Evolutionary conservation across 2,888 invertebrate species (phyloP), one percentile per base, ranked within the genome.

Genomic region (Netelia fuscicornis): DNA sequence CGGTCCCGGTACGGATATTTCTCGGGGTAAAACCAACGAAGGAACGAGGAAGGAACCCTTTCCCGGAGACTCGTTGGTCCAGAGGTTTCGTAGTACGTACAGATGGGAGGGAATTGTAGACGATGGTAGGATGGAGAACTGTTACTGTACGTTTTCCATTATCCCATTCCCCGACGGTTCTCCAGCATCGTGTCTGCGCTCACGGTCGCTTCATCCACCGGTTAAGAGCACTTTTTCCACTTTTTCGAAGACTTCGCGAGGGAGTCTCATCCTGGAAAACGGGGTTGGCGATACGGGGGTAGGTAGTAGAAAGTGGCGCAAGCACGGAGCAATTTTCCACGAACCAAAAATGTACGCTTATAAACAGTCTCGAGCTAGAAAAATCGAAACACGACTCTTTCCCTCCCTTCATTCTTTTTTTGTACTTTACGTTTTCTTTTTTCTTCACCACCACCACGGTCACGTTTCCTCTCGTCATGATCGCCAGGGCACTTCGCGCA

Each of bases 71-170:
- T 74, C 75, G n/a, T 17, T 10, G 30, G 56, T 44, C n/a, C 70
- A 30, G 37, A 52, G 58, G 11, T 2, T 10, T 54, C 20, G 48
- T 13, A 79, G 74, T 77, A 62, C 56, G 67, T 68, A n/a, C 44
- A 70, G 20, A 77, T 60, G 62, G 20, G 62, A 71, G 74, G 78
- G 74, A 60, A 37, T 37, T 5, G 37, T 37, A 37, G 37, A 37
- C 37, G 37, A 37, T 6, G 25, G 62, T 54, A 30, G 30, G 17
- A 11, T 44, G 25, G 62, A 17, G 74, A 13, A 20, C 20, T 54
- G 68, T 64, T 70, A 68, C 74, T 68, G 75, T 79, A 79, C 68
- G 74, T 75, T 83, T 83, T 79, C 83, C 83, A 83, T 83, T 75
- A 79, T 42, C 64, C 62, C 74, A 64, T 79, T 58, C 79, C 54